A percentile compares a stretch with the other conserved stretches of the same genome.
Evolutionary conservation across 2,113 vertebrate species (phyloP).

Genomic region (Pantherophis guttatus): DNA sequence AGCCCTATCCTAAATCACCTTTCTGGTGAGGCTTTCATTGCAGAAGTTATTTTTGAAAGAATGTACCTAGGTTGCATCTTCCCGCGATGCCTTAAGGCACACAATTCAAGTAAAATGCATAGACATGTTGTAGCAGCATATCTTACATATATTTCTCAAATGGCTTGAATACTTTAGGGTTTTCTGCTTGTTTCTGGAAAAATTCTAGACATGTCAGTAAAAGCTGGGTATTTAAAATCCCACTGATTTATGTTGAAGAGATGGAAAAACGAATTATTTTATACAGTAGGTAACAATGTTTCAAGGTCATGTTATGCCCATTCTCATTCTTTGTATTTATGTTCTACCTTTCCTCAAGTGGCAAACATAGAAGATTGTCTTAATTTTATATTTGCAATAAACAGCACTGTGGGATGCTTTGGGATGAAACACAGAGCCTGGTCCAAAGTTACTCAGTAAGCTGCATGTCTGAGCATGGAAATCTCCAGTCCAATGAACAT

Average conservation of each 20-base stretch:
- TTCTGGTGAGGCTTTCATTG: background rate
- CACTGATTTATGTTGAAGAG: background rate
- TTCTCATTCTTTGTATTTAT: background rate
- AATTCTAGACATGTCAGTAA: background rate
- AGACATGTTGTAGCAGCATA: background rate
- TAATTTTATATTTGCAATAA: background rate
- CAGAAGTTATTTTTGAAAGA: background rate
- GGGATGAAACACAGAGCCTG: background rate
- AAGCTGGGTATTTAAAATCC: background rate
- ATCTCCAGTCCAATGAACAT: background rate
- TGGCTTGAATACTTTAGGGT: background rate
- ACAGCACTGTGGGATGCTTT: background rate
- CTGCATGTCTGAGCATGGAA: background rate
- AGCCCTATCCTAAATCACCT: background rate
- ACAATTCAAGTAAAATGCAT: background rate
- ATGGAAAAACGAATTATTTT: background rate
- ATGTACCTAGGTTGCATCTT: background rate
- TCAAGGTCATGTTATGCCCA: background rate
- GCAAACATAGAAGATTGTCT: background rate
- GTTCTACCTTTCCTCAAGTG: background rate
- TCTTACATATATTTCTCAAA: background rate
- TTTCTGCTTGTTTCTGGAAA: background rate
- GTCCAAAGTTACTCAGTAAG: background rate
- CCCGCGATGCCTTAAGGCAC: background rate
- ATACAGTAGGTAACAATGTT: background rate